These are phyloP conservation scores for Falco biarmicus DNA, from an alignment of 2,797 vertebrate species.

Conservation along the genomic window DNA sequence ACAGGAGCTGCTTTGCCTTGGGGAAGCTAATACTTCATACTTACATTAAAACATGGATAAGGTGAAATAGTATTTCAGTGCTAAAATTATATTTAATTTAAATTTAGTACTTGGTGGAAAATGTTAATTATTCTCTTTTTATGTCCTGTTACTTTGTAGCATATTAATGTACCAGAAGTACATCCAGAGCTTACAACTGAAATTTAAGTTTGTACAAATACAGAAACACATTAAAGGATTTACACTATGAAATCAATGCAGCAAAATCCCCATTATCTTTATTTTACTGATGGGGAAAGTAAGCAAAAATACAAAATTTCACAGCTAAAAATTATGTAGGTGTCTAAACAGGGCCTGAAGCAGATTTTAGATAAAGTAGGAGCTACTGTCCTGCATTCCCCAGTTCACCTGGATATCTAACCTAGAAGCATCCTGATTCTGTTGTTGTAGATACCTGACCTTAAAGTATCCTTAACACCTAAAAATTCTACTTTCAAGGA, in stretches of 20 bases:
- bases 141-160: not conserved
- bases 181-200: not conserved
- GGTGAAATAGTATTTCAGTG: not conserved
- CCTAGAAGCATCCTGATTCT: not conserved
- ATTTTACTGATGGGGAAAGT: not conserved
- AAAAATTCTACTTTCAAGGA: not conserved
- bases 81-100: slow-evolving; percentile 4
- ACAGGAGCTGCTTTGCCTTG: not conserved
- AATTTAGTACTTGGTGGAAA: slow-evolving; percentile 3
- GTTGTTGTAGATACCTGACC: not conserved
- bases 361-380: not conserved
- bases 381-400: not conserved
- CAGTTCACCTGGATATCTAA: not conserved
- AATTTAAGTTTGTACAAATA: not conserved
- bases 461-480: not conserved
- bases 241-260: not conserved
- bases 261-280: not conserved
- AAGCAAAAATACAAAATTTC: not conserved
- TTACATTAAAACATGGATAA: not conserved
- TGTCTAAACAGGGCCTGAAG: not conserved
- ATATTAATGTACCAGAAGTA: not conserved
- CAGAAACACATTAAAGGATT: not conserved
- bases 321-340: not conserved
- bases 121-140: slow-evolving; percentile 18
- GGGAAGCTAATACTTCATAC: slow-evolving; percentile 9